Evolutionary conservation across 2,113 vertebrate genomes (phyloP).

Genomic region (Microcebus murinus): DNA sequence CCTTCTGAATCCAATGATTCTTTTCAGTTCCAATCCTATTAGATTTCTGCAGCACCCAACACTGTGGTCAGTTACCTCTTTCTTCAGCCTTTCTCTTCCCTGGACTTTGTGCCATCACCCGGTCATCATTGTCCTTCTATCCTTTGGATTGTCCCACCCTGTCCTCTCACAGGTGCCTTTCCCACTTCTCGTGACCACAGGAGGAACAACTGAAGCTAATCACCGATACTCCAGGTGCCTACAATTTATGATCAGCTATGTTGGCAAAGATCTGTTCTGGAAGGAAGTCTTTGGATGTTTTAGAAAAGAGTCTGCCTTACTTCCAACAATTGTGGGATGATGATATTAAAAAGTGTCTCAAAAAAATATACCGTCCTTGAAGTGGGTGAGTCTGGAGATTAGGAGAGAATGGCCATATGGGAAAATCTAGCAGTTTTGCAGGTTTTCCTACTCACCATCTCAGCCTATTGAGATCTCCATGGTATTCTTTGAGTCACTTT

Average conservation of each 20-base stretch:
- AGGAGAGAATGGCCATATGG: background rate
- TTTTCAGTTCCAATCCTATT: background rate
- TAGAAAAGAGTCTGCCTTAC: background rate
- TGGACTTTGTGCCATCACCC: background rate
- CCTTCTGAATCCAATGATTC: background rate
- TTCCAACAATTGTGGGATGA: background rate
- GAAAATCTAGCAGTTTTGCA: background rate
- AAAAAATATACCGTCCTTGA: background rate
- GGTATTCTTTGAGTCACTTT: background rate
- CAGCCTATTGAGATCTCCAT: background rate
- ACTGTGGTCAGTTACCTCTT: background rate
- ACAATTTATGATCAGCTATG: background rate
- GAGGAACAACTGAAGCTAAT: background rate
- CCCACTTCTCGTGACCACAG: background rate
- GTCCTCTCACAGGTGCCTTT: background rate
- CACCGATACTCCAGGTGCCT: background rate
- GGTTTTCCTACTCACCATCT: background rate
- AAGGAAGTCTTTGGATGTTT: background rate
- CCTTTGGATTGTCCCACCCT: background rate
- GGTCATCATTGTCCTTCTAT: background rate
- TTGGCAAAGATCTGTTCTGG: background rate
- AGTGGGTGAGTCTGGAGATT: background rate
- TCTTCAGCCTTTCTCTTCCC: background rate
- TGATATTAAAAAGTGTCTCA: background rate
- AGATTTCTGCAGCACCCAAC: background rate